Evolutionary conservation across 2,888 invertebrate species (phyloP), one percentile per base, ranked within the genome.

Genomic region (Caenorhabditis virilis): DNA sequence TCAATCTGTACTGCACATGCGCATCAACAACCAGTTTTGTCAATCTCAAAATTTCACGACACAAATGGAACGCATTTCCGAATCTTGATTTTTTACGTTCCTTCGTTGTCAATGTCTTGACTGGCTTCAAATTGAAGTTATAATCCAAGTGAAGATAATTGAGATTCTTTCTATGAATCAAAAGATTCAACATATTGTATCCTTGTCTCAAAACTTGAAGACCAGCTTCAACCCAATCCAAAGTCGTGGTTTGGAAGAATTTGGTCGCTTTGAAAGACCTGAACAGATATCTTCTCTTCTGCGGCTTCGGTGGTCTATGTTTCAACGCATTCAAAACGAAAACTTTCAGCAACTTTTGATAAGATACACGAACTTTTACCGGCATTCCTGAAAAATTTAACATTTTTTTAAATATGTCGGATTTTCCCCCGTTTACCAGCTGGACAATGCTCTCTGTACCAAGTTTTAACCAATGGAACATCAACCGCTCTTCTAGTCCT

Each of bases 211-310:
- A 97, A 4, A 80, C 85, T 87, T 98, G 98, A 42, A 98, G 86
- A 4, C 98, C 98, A 13, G 95, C 95, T 86, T 99, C 98, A 2
- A 99, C 98, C 98, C 98, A 99, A 86, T 99, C 98, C 75, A 99
- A 86, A 0, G 95, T 95, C 0, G 98, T 99, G 0, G 94, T 94
- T 89, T 99, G 97, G 88, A 99, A 99, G 87, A 99, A 99, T 85
- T 99, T 99, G 0, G 98, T 99, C 0, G 95, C 92, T 85, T 99
- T 99, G 86, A 99, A 99, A 0, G 98, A 98, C 27, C 97, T 89
- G 89, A 98, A 98, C 43, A 98, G 86, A 83, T 95, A 95, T 88
- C 97, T 89, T 83, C 97, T 95, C 86, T 98, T 98, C 85, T 98
- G 98, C 11, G 98, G 92, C 84, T 99, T 99, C 0, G 98, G 98